Evolutionary conservation across 1,140 invertebrate genomes (phyloP).

Genomic region (Asobara japonica): DNA sequence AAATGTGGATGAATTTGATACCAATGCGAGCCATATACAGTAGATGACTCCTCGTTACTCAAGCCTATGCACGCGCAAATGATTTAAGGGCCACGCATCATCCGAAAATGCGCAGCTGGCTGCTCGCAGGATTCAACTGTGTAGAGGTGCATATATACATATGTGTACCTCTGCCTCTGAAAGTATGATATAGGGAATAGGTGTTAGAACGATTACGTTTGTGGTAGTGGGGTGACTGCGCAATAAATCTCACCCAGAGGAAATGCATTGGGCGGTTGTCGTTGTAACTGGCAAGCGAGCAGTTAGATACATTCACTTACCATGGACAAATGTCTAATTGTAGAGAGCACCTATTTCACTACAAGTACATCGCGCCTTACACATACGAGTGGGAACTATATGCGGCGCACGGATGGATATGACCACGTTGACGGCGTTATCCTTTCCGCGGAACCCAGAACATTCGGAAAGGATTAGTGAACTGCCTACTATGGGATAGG

Average conservation of each 20-base stretch:
- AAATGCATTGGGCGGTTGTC: neutral
- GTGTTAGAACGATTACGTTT: neutral
- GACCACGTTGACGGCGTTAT: too few relatives aligned
- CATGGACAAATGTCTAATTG: too few relatives aligned
- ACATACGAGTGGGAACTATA: too few relatives aligned
- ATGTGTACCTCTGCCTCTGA: neutral
- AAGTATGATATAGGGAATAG: neutral
- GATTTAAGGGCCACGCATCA: constrained; percentile 18
- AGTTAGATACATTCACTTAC: neutral
- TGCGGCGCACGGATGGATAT: too few relatives aligned
- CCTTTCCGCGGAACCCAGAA: too few relatives aligned
- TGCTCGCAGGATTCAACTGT: neutral
- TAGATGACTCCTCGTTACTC: constrained; percentile 20
- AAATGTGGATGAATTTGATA: neutral
- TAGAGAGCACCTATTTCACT: too few relatives aligned
- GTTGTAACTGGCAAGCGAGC: neutral
- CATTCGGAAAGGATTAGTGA: too few relatives aligned
- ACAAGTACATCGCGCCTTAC: too few relatives aligned
- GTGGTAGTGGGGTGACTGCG: neutral
- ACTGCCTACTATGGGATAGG: too few relatives aligned
- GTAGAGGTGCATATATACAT: neutral
- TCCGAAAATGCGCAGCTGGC: constrained; percentile 25
- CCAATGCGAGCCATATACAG: neutral
- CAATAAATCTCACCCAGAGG: constrained; percentile 2
- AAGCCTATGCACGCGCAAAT: constrained; percentile 28